Conservation (phyloP, 2,113 vertebrate genomes). For the Notothenia rossii region DNA sequence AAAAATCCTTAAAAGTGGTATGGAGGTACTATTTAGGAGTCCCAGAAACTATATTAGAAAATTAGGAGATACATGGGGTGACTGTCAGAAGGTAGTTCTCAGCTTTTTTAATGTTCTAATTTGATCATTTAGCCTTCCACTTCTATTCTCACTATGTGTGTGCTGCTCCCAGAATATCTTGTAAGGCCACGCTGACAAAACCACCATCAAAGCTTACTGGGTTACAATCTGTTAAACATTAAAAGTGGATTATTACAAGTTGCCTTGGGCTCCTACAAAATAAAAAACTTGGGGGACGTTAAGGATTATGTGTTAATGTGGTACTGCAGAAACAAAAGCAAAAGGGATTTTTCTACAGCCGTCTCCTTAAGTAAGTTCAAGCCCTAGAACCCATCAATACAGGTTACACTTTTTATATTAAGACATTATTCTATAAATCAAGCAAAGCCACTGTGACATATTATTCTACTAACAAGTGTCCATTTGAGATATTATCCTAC, state of each 20-base stretch:
- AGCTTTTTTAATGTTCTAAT: not conserved
- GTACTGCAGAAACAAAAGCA: not conserved
- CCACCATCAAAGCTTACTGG: conserved; percentile 27
- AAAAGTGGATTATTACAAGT: conserved; percentile 25
- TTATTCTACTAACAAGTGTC: conserved; percentile 54
- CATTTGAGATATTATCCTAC: conserved; percentile 62
- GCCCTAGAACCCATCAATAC: not conserved
- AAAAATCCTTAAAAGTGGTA: not conserved
- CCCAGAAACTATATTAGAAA: not conserved
- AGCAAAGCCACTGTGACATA: conserved; percentile 54
- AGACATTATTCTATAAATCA: conserved; percentile 29
- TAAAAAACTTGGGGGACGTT: conserved; percentile 7
- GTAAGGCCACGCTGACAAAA: conserved; percentile 13
- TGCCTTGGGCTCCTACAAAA: conserved; percentile 13
- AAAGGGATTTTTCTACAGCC: conserved; percentile 6
- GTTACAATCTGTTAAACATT: conserved; percentile 31
- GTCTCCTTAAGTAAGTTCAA: conserved; percentile 3
- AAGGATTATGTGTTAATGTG: conserved; percentile 21
- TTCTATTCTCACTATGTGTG: not conserved
- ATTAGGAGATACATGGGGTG: not conserved
- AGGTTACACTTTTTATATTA: conserved; percentile 12
- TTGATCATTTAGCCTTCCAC: not conserved
- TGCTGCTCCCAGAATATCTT: conserved; percentile 1
- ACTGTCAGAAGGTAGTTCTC: not conserved
- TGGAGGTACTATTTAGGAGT: not conserved